Evolutionary conservation across 2,888 invertebrate species (phyloP), one percentile per base, ranked within the genome.

Genomic region (Scrobipalpa costella): DNA sequence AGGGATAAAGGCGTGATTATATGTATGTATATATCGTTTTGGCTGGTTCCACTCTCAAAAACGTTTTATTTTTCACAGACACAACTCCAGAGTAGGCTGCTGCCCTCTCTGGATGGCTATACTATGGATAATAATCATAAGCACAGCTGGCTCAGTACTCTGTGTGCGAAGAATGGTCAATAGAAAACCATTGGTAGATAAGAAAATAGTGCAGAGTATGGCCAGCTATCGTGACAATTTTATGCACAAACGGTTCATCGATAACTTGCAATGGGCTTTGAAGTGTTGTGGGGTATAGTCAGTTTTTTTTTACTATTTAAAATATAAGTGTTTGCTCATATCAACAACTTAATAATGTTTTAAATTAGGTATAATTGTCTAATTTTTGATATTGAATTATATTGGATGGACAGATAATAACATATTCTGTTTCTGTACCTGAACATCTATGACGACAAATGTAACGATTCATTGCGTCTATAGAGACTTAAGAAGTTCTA

Each of bases 211-310:
- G 5, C 65, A 64, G 9, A 72, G 83, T 34, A 84, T 90, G 72
- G 73, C 69, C 17, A 69, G 78, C 44, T 90, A 91, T 61, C 80
- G 84, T 66, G 78, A 65, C 44, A 67, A 73, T 21, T 80, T 86
- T 0, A 83, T 80, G 67, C 82, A 82, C 62, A 90, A 88, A 73
- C 83, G 77, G 59, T 85, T 88, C 66, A 79, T 90, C 34, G 90
- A 91, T 64, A 84, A 83, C 68, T 58, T 91, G 47, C 90, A 91
- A 66, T 89, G 88, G 89, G 78, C 83, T 1, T 70, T 90, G 60
- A 83, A 83, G 68, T 90, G 90, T 70, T 91, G 90, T 67, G 90
- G 90, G 78, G 90, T 90, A 78, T n/a, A n/a, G n/a, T n/a, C n/a
- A 71, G 17, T 27, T n/a, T 2, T 27, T 3, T 19, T 27, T 19